Base-by-base conservation (phyloP, 2,797 vertebrate genomes). In the Falco novaeseelandiae region DNA sequence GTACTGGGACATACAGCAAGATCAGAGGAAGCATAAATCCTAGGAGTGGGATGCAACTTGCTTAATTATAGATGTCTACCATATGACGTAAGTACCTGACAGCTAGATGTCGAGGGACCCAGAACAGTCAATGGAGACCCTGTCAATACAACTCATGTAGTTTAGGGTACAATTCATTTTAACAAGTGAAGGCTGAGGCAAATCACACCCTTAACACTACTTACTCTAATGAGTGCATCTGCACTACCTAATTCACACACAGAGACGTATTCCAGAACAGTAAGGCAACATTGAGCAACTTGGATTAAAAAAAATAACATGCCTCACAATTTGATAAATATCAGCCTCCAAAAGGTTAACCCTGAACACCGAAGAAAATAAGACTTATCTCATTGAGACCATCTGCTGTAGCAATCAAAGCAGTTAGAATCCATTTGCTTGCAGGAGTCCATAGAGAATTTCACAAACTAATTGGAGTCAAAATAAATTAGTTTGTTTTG, bases 401-500 rank as follows among this genome's bases (percentile, higher is more conserved):
- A 87, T 90, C 95, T 96, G 82, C 70, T 86, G 17, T 38, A 94
- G 85, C 71, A 84, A 83, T 66, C 92, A 94, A 93, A 96, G 69
- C 58, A 88, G 82, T 87, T 83, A 85, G 57, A 95, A 93, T 74
- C 34, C 51, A 80, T 93, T 96, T 88, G 42, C 72, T 81, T 95
- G 72, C 76, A 88, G 54, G 46, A 88, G n/a, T 51, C 92, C 71
- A 25, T 3, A 88, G 92, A 96, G 94, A 94, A 61, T 74, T 92
- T 58, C 29, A 71, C 34, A 72, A 89, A 94, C 48, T 36, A 95
- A 95, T 14, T 44, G 25, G 65, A 93, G 63, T 69, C 29, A 81
- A 94, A 96, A 94, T 80, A 95, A 87, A 95, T 92, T 58, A 78
- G 84, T 78, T 96, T 94, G 74, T 89, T 97, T 92, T 63, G 63